Evolutionary conservation across 2,797 vertebrate species (phyloP).

Genomic region (Clarias pachynema): DNA sequence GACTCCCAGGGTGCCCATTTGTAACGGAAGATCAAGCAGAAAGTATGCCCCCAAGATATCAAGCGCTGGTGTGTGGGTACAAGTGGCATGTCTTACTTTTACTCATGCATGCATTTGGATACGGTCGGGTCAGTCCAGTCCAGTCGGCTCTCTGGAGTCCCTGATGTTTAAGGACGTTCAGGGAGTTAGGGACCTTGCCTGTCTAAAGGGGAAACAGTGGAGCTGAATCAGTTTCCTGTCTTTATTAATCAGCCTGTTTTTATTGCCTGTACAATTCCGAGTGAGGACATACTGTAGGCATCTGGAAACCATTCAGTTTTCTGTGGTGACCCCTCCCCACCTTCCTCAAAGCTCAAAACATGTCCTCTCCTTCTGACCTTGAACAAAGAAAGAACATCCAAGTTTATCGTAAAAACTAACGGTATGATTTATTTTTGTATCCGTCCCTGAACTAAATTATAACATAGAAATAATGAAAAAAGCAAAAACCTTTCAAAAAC

Average conservation of each 20-base stretch:
- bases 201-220: constrained; percentile 54
- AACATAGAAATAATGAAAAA: background rate
- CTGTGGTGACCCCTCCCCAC: constrained; percentile 24
- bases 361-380: constrained; percentile 61
- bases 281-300: constrained; percentile 63
- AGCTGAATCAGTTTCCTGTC: constrained; percentile 63
- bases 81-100: constrained; percentile 7
- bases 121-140: background rate
- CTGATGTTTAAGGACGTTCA: constrained; percentile 12
- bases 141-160: background rate
- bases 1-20: constrained; percentile 23
- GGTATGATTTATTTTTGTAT: background rate
- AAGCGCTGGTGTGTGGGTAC: background rate
- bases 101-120: constrained; percentile 12
- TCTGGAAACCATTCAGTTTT: constrained; percentile 74
- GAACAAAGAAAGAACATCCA: constrained; percentile 50
- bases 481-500: background rate
- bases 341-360: constrained; percentile 54
- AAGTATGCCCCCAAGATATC: constrained; percentile 11
- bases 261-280: constrained; percentile 62
- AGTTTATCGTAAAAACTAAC: background rate
- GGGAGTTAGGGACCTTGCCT: constrained; percentile 2
- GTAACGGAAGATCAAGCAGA: constrained; percentile 15
- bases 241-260: constrained; percentile 70
- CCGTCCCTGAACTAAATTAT: background rate